Percentiles rank a stretch among this genome's conserved stretches.
phyloP scores from a whole-genome alignment of 2,797 vertebrate genomes.

The Acomys russatus region DNA sequence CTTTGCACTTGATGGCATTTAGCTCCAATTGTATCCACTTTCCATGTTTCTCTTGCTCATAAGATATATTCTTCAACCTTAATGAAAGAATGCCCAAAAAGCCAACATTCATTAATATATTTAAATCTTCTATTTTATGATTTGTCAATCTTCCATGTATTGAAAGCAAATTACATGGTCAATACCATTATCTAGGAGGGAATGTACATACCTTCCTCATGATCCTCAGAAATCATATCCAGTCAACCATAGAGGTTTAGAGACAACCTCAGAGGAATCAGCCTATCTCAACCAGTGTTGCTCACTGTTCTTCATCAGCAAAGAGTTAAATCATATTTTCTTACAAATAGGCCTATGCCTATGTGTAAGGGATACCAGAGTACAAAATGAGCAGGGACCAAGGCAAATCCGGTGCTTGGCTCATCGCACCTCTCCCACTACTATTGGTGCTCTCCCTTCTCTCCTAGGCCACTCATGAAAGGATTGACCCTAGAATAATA shows the following conservation, averaged over 20 bases:
- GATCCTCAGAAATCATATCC: background rate
- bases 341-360: background rate
- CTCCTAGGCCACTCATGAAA: background rate
- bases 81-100: background rate
- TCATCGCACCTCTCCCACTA: background rate
- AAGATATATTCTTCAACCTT: background rate
- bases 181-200: background rate
- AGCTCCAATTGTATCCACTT: background rate
- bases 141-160: background rate
- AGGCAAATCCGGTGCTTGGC: background rate
- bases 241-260: background rate
- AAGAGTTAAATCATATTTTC: constrained; percentile 26
- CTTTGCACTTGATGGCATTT: constrained; percentile 6
- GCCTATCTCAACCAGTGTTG: background rate
- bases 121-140: background rate
- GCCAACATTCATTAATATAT: background rate
- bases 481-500: background rate
- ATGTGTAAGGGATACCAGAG: background rate
- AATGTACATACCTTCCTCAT: background rate
- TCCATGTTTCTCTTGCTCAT: background rate
- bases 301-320: background rate
- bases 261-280: background rate
- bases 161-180: background rate
- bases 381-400: background rate
- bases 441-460: background rate